A percentile compares a stretch with the other conserved stretches of the same genome.
Conservation (phyloP, 2,888 invertebrate genomes). For the Dynastes tityus region DNA sequence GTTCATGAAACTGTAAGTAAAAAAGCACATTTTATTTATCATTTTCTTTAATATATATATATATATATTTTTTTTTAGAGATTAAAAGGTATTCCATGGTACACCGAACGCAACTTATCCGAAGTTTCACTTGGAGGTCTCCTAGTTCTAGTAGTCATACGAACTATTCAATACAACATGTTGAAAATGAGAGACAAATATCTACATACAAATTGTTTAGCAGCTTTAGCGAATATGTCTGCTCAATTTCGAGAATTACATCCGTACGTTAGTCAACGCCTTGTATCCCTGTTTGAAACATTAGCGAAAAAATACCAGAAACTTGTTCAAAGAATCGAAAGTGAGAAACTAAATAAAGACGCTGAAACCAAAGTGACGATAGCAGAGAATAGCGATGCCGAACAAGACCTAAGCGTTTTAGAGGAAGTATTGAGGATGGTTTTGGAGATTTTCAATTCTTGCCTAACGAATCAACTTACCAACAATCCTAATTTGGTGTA, state of each 20-base stretch:
- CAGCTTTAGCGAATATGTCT: constrained; percentile 99
- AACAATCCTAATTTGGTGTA: constrained; percentile 96
- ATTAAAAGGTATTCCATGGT: constrained; percentile 93
- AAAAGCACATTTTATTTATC: neutral
- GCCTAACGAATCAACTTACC: constrained; percentile 88
- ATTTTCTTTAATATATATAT: neutral
- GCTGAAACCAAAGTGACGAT: constrained; percentile 60
- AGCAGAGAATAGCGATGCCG: constrained; percentile 68
- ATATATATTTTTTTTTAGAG: constrained; percentile 73
- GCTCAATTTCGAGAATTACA: constrained; percentile 92
- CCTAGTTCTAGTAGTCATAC: constrained; percentile 92
- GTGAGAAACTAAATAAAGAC: constrained; percentile 54
- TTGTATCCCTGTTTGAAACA: constrained; percentile 93
- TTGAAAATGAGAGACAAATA: constrained; percentile 97
- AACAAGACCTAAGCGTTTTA: constrained; percentile 91
- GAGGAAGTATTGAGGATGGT: constrained; percentile 98
- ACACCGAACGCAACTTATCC: constrained; percentile 90
- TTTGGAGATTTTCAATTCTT: constrained; percentile 97
- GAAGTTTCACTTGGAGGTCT: constrained; percentile 96
- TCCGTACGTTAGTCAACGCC: constrained; percentile 95
- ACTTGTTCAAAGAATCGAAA: constrained; percentile 68
- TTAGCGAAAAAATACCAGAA: constrained; percentile 89
- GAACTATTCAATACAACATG: constrained; percentile 98
- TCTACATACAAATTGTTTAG: constrained; percentile 97
- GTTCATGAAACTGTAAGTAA: constrained; percentile 93